A percentile compares a stretch with the other conserved stretches of the same genome.
Conservation (phyloP, 1,140 invertebrate species). For the Leguminivora glycinivorella region DNA sequence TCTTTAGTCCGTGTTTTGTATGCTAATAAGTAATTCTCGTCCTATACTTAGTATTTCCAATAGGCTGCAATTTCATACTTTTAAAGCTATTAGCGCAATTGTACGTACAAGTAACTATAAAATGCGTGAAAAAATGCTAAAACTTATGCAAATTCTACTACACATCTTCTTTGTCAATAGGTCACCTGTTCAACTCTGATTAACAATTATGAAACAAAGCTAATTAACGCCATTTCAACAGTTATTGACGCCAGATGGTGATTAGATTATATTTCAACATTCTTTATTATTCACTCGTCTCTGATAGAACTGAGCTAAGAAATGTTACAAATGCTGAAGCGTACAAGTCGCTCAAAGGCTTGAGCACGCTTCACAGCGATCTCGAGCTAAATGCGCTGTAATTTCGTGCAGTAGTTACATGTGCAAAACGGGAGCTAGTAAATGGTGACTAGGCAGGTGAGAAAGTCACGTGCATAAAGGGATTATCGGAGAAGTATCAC, state of each 20-base stretch:
- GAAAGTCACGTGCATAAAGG: not conserved
- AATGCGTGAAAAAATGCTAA: too few relatives aligned
- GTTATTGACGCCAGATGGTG: not conserved
- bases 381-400: constrained; percentile 1
- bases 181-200: too few relatives aligned
- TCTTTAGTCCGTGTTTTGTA: too few relatives aligned
- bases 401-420: not conserved
- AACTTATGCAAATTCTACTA: too few relatives aligned
- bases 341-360: not conserved
- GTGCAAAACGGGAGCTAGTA: not conserved
- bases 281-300: not conserved
- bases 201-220: too few relatives aligned
- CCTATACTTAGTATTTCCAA: too few relatives aligned
- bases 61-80: too few relatives aligned
- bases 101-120: too few relatives aligned
- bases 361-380: not conserved
- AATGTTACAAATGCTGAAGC: constrained; percentile 8
- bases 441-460: not conserved
- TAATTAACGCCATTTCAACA: too few relatives aligned
- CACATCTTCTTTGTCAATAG: too few relatives aligned
- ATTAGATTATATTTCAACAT: not conserved
- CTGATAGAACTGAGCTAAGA: not conserved
- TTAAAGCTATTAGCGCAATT: too few relatives aligned
- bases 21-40: too few relatives aligned
- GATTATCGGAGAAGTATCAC: not conserved